Evolutionary conservation across 2,888 invertebrate species (phyloP), one percentile per base, ranked within the genome.

Genomic region (Dasypolia templi): DNA sequence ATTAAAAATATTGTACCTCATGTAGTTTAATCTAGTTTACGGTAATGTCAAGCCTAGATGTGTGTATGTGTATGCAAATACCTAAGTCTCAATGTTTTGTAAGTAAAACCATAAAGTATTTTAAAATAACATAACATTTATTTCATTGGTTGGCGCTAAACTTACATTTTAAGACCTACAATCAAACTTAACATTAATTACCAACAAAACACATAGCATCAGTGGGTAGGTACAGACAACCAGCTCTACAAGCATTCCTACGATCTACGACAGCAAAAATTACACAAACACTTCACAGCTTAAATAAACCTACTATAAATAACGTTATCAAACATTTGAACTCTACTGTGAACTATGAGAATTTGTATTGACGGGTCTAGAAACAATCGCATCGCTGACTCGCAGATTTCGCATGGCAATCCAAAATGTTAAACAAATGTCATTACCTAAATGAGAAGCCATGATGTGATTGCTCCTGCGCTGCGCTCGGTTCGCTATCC

Each of bases 141-240:
- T 93, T 94, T 95, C 94, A 94, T 94, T 95, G 95, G 95, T 94
- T 93, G 86, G 86, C 92, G 90, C 88, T 83, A 82, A 81, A 81
- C 64, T 87, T 89, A 71, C 63, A 71, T 78, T 81, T 87, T 89
- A 84, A 66, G 42, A 77, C 79, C 77, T 82, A 86, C 0, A 73
- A 84, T 81, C 85, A 86, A 75, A 87, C 87, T 75, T 85, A 81
- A 70, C 59, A 56, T 26, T 84, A 86, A 88, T 89, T 90, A 91
- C 90, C 93, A 94, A 94, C 92, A 94, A 89, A 87, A 92, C 92
- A 92, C 88, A 90, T 86, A 91, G 89, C 92, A 90, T 92, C 93
- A 93, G 93, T 93, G 92, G 93, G 91, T 85, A 87, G 92, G 89
- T 86, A 88, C 75, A 85, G 83, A 87, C 79, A 75, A 74, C 74